phyloP scores from a whole-genome alignment of 2,888 invertebrate species.

The Dryobota labecula region DNA sequence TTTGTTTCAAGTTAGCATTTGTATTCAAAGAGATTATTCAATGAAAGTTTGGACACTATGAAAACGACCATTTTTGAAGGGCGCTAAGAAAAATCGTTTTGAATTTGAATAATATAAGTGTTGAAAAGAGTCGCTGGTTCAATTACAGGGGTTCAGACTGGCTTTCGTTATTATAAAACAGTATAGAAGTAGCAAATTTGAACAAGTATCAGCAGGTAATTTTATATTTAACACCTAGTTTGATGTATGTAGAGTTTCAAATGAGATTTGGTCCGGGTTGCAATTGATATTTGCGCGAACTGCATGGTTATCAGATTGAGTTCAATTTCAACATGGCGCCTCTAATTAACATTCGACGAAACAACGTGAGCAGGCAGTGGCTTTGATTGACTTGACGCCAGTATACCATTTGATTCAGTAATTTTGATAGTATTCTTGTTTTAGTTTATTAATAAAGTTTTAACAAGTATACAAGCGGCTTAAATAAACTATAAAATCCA shows the following conservation, averaged over 20 bases:
- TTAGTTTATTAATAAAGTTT: not conserved
- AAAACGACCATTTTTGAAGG: constrained; percentile 51
- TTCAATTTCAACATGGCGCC: not conserved
- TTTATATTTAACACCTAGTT: not conserved
- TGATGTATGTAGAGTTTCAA: not conserved
- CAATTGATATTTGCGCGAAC: not conserved
- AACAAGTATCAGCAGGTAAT: not conserved
- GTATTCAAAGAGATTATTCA: constrained; percentile 68
- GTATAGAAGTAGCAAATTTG: constrained; percentile 5
- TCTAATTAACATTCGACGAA: constrained; percentile 5
- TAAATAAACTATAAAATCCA: not conserved
- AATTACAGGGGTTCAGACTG: constrained; percentile 49
- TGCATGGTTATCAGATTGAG: not conserved
- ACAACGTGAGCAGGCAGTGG: not conserved
- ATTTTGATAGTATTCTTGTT: not conserved
- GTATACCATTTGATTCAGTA: not conserved
- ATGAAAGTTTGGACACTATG: constrained; percentile 65
- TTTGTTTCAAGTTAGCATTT: constrained; percentile 72
- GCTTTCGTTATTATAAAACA: constrained; percentile 26
- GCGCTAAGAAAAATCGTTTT: constrained; percentile 58
- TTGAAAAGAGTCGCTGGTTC: constrained; percentile 53
- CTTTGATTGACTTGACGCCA: not conserved
- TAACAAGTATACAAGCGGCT: not conserved
- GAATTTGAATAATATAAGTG: constrained; percentile 57
- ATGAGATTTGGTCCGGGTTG: not conserved